Conservation (phyloP, 2,797 vertebrate species). For the Cynopterus sphinx region DNA sequence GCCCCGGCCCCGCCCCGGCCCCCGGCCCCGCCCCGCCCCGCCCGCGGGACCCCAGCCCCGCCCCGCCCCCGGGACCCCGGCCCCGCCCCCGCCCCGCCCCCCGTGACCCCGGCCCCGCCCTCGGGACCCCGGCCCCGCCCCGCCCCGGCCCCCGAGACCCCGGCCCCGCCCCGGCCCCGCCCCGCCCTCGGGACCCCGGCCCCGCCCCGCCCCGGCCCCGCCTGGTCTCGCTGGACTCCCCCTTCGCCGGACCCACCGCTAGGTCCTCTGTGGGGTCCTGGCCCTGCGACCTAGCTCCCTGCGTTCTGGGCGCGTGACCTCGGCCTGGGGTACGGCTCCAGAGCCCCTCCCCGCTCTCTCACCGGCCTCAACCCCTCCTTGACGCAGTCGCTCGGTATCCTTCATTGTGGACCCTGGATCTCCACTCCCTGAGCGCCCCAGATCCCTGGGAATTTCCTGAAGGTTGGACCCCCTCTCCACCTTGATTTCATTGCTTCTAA, state of each 20-base stretch:
- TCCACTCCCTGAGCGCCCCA: neutral
- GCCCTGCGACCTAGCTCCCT: neutral
- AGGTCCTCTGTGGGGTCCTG: too few relatives aligned
- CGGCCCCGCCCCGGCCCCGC: neutral
- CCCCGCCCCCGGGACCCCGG: neutral
- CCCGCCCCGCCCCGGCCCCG: too few relatives aligned
- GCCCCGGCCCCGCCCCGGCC: conserved; percentile 12
- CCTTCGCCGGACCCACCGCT: rapidly evolving
- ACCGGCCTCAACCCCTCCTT: neutral
- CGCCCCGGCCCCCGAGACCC: too few relatives aligned
- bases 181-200: too few relatives aligned
- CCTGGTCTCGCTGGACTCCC: too few relatives aligned
- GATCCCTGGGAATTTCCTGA: neutral
- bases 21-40: neutral
- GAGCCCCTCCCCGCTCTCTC: neutral
- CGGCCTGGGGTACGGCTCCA: neutral
- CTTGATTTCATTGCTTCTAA: neutral
- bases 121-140: neutral
- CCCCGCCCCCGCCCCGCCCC: neutral
- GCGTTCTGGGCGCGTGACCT: too few relatives aligned
- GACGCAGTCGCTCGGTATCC: neutral
- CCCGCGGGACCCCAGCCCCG: too few relatives aligned
- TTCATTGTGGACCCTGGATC: neutral
- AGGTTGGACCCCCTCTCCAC: neutral
- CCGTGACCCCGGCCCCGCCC: neutral